Conservation (phyloP, 1,140 invertebrate genomes). For the Heliconius nattereri region DNA sequence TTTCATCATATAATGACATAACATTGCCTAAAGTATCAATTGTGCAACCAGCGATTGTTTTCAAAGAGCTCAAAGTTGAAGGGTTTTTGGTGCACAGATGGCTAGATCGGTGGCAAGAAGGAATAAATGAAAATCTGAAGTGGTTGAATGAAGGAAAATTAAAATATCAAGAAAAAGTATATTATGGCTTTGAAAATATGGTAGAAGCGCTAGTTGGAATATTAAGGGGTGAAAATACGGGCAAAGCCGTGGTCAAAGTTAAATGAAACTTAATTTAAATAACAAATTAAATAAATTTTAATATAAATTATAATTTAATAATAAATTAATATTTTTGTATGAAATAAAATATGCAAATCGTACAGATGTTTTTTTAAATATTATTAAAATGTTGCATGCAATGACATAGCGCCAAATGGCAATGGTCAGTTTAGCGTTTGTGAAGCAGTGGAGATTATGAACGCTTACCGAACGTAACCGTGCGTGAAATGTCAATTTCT, state of each 20-base stretch:
- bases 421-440: no score
- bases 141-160: conserved; percentile 86
- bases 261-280: conserved; percentile 47
- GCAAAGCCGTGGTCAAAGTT: conserved; percentile 84
- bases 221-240: conserved; percentile 83
- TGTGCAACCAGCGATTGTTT: conserved; percentile 69
- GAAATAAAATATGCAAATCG: not conserved
- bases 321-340: not conserved
- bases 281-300: not conserved
- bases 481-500: no score
- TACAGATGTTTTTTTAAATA: not conserved
- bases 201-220: conserved; percentile 84
- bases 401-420: no score
- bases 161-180: conserved; percentile 84
- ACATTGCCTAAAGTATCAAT: conserved; percentile 67
- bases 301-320: not conserved
- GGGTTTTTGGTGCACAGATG: conserved; percentile 84
- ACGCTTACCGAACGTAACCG: no score
- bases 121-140: conserved; percentile 82
- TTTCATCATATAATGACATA: conserved; percentile 83
- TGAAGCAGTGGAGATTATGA: no score
- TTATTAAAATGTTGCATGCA: not conserved
- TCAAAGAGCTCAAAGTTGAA: conserved; percentile 84
- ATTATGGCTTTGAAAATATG: conserved; percentile 87
- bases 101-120: conserved; percentile 82